Base-by-base conservation (phyloP, 2,797 vertebrate genomes). In the Hephaestus fuliginosus region DNA sequence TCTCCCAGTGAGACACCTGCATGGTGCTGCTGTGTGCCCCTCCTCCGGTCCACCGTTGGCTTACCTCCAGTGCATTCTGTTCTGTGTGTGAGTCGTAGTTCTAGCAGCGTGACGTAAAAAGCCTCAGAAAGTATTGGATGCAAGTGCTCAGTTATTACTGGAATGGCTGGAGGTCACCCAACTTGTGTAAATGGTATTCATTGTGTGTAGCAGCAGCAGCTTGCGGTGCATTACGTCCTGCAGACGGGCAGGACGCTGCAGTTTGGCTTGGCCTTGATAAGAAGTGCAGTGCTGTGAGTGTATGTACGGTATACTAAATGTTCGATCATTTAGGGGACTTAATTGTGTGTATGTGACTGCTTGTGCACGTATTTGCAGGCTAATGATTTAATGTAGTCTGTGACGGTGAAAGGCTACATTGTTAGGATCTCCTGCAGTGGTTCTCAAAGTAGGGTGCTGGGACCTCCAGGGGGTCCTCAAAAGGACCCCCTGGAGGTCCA, bases 1-100 rank as follows among this genome's bases (percentile, higher is more conserved):
- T 94, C 82, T 90, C 92, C 79, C 91, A 92, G 93, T 94, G 93
- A 95, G 92, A 92, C 81, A 63, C 76, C 83, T 92, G 92, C 90
- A 93, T 93, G 90, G 67, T 83, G 78, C 76, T 84, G 89, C 86
- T 28, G 76, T 81, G 84, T 80, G 60, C 70, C 88, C 69, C 78
- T 33, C 30, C 30, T 33, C 58, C 43, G 17, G n/a, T 30, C 66
- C 52, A 65, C 33, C 52, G 73, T 78, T 79, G 80, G 81, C 68
- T 81, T 57, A 80, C 80, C 87, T 87, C 83, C 78, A 84, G 70
- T 64, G 44, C 57, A 58, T 84, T 80, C 39, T 66, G 62, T 74
- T 56, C 15, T 62, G 43, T 71, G 20, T 57, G 30, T 10, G 44
- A 82, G 53, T 51, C 12, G 6, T 52, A 58, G 43, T 70, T 64